Percentiles rank a stretch among this genome's conserved stretches.
Evolutionary conservation across 2,888 invertebrate genomes (phyloP).

Genomic region (Brassicogethes aeneus): DNA sequence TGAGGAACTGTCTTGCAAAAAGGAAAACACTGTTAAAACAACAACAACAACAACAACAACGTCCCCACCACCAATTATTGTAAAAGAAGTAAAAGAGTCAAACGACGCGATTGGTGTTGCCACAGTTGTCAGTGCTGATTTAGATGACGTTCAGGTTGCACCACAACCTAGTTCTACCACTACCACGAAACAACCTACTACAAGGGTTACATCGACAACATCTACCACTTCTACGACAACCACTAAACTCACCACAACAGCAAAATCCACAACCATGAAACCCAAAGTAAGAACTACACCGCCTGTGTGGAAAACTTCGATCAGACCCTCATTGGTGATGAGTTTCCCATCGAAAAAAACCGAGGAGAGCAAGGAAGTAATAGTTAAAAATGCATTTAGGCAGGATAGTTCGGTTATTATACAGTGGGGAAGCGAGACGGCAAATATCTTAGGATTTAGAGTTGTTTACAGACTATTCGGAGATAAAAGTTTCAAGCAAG

Average conservation of each 20-base stretch:
- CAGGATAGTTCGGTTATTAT: conserved; percentile 83
- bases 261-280: conserved; percentile 28
- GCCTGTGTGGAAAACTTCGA: conserved; percentile 40
- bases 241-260: conserved; percentile 33
- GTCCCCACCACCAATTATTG: conserved; percentile 4
- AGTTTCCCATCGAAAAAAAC: conserved; percentile 54
- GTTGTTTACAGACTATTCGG: conserved; percentile 86
- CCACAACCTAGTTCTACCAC: conserved; percentile 25
- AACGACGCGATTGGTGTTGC: conserved; percentile 46
- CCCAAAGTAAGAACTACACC: conserved; percentile 27
- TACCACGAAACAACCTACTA: conserved; percentile 26
- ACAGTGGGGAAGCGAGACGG: conserved; percentile 84
- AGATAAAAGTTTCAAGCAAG: conserved; percentile 82
- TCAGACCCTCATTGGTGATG: conserved; percentile 63
- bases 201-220: conserved; percentile 27
- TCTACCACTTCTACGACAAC: conserved; percentile 30
- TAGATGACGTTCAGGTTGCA: conserved; percentile 33
- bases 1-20: conserved; percentile 56
- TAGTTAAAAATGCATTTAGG: conserved; percentile 75
- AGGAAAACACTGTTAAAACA: conserved; percentile 3
- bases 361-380: conserved; percentile 64
- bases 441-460: conserved; percentile 80
- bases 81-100: conserved; percentile 13
- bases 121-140: conserved; percentile 48
- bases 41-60: conserved; percentile 7